Conservation (phyloP, 2,113 vertebrate species). For the Dipodomys spectabilis region DNA sequence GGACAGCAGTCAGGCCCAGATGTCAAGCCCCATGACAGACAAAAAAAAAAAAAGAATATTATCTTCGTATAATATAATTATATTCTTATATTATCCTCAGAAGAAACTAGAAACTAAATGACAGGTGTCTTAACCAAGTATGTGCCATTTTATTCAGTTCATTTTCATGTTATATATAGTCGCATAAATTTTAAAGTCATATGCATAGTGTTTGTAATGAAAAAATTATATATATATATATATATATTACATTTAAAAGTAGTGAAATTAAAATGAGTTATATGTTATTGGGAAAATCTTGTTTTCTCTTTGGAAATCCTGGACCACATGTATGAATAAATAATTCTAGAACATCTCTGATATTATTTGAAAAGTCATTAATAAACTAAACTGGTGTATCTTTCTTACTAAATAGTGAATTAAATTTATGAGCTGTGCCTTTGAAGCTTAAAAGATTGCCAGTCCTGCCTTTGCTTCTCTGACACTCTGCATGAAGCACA, state of each 20-base stretch:
- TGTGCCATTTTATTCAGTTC: not conserved
- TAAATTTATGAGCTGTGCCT: constrained; percentile 82
- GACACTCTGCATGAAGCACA: constrained; percentile 83
- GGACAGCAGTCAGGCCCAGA: too few species aligned
- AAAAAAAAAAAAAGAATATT: too few species aligned
- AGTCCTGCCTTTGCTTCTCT: constrained; percentile 79
- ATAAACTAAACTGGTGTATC: constrained; percentile 79
- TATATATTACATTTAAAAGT: not conserved
- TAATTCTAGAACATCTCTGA: constrained; percentile 68
- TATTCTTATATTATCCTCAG: not conserved
- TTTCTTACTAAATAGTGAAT: constrained; percentile 79
- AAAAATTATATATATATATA: not conserved
- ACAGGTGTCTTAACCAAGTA: too few species aligned
- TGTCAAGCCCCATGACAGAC: too few species aligned
- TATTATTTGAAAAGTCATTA: constrained; percentile 80
- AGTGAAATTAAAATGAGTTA: constrained; percentile 36
- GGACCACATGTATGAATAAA: constrained; percentile 47
- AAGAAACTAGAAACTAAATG: not conserved
- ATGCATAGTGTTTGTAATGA: not conserved
- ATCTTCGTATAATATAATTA: not conserved
- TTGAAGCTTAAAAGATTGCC: constrained; percentile 85
- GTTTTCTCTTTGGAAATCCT: constrained; percentile 45
- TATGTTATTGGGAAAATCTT: not conserved
- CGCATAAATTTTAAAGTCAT: constrained; percentile 28
- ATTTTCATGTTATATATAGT: not conserved